Evolutionary conservation across 2,888 invertebrate genomes (phyloP).

Genomic region (Ichneumoninae sp.): DNA sequence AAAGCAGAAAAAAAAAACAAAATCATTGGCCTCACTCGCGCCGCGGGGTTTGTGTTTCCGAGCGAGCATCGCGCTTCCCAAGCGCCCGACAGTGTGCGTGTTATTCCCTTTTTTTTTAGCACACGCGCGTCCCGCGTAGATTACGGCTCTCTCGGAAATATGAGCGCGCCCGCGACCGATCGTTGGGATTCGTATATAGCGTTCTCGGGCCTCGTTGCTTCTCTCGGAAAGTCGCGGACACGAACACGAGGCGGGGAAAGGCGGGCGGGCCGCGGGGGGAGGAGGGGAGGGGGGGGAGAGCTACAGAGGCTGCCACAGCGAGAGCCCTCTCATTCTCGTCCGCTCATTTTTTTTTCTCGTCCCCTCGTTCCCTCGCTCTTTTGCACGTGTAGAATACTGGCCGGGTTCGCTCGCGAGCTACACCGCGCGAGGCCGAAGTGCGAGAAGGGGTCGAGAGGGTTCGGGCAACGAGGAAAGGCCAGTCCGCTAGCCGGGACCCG

Average conservation of each 20-base stretch:
- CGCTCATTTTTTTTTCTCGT: constrained; percentile 11
- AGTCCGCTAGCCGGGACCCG: constrained; percentile 24
- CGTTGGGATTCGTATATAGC: constrained; percentile 38
- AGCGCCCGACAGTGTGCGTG: constrained; percentile 23
- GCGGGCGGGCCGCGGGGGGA: neutral
- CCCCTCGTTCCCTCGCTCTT: constrained; percentile 40
- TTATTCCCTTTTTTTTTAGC: constrained; percentile 41
- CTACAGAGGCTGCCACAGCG: constrained; percentile 24
- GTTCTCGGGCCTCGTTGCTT: constrained; percentile 58
- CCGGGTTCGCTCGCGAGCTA: neutral
- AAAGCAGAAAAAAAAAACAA: constrained; percentile 10
- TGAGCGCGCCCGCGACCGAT: constrained; percentile 55
- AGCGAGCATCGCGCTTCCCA: constrained; percentile 29
- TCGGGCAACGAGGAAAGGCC: constrained; percentile 61
- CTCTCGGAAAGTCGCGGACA: constrained; percentile 61
- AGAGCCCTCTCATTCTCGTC: constrained; percentile 37
- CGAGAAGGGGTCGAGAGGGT: constrained; percentile 44
- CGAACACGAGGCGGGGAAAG: constrained; percentile 36
- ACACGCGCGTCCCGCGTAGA: constrained; percentile 57
- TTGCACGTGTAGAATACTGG: constrained; percentile 43
- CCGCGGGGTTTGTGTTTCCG: constrained; percentile 27
- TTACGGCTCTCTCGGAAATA: constrained; percentile 69
- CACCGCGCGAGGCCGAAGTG: constrained; percentile 39
- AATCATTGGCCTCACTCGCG: constrained; percentile 16
- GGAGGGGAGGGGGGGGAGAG: constrained; percentile 25